phyloP scores from a whole-genome alignment of 37 sponge, comb jelly and placozoan species.

The Eunapius fragilis region DNA sequence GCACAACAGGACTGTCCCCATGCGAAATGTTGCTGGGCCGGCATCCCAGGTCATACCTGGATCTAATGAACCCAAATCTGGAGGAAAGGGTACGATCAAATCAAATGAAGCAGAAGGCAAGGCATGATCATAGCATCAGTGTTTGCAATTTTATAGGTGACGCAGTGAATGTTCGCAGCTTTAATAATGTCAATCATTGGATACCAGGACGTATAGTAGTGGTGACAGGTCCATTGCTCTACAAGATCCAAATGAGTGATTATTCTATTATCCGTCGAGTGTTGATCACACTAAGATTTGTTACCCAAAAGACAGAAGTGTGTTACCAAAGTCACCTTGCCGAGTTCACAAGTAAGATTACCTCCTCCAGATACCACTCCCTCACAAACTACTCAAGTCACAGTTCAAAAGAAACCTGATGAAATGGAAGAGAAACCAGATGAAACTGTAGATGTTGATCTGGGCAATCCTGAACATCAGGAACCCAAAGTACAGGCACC shows the following conservation, averaged over 20 bases:
- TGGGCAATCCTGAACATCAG: too few relatives aligned
- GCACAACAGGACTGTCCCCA: slow-evolving; percentile 21
- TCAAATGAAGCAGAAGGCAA: slow-evolving; percentile 14
- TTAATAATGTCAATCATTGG: slow-evolving; percentile 13
- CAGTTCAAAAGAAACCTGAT: too few relatives aligned
- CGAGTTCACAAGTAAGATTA: too few relatives aligned
- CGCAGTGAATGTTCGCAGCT: neutral
- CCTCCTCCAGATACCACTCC: too few relatives aligned
- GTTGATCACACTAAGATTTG: neutral
- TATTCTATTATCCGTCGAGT: slow-evolving; percentile 1
- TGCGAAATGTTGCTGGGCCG: slow-evolving; percentile 24
- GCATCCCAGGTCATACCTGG: slow-evolving; percentile 20
- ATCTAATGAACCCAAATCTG: slow-evolving; percentile 19
- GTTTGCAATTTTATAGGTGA: slow-evolving; percentile 2
- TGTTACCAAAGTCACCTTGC: too few relatives aligned
- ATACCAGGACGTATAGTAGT: slow-evolving; percentile 6
- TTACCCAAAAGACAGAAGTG: too few relatives aligned
- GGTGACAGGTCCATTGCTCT: slow-evolving; percentile 19
- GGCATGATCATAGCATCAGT: slow-evolving; percentile 3
- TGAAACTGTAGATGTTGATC: too few relatives aligned
- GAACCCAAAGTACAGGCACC: too few relatives aligned
- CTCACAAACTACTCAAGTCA: too few relatives aligned
- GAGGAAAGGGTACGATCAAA: slow-evolving; percentile 11
- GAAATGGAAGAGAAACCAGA: too few relatives aligned
- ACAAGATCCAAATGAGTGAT: neutral